phyloP scores from a whole-genome alignment of 2,797 vertebrate species.

The Microctenopoma steveboyesi region DNA sequence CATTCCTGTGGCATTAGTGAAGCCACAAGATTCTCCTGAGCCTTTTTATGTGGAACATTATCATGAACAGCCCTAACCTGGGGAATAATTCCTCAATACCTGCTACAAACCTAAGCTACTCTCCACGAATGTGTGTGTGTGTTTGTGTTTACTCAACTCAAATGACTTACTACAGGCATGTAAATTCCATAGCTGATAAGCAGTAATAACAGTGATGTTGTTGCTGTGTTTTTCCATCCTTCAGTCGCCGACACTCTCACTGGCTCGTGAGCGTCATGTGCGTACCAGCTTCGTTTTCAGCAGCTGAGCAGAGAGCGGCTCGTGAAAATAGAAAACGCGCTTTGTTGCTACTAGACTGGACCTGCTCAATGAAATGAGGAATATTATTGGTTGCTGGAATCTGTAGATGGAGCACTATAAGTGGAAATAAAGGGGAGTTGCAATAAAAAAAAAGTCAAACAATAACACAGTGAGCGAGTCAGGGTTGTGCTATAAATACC shows the following conservation, averaged over 20 bases:
- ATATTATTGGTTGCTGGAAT: constrained; percentile 36
- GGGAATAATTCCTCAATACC: constrained; percentile 43
- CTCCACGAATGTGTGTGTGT: constrained; percentile 32
- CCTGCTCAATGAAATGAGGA: constrained; percentile 43
- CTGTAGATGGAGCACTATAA: constrained; percentile 17
- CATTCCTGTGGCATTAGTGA: constrained; percentile 56
- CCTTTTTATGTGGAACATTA: constrained; percentile 55
- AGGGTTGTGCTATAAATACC: constrained; percentile 66
- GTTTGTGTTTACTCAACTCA: constrained; percentile 49
- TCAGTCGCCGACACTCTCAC: constrained; percentile 27
- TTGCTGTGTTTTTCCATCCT: constrained; percentile 30
- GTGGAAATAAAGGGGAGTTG: constrained; percentile 1
- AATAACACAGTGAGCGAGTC: constrained; percentile 42
- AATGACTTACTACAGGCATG: constrained; percentile 47
- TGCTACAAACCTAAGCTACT: constrained; percentile 36
- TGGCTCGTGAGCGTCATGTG: constrained; percentile 35
- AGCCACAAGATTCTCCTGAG: constrained; percentile 55
- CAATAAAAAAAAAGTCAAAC: constrained; percentile 47
- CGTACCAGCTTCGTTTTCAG: constrained; percentile 41
- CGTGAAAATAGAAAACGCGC: constrained; percentile 40
- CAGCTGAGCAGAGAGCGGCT: constrained; percentile 40
- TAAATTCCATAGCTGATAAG: constrained; percentile 69
- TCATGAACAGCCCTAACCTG: constrained; percentile 39
- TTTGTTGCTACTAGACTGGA: constrained; percentile 41
- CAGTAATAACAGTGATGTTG: constrained; percentile 50